Evolutionary conservation across 2,888 invertebrate genomes (phyloP), one percentile per base, ranked within the genome.

Genomic region (Nephrotoma appendiculata): DNA sequence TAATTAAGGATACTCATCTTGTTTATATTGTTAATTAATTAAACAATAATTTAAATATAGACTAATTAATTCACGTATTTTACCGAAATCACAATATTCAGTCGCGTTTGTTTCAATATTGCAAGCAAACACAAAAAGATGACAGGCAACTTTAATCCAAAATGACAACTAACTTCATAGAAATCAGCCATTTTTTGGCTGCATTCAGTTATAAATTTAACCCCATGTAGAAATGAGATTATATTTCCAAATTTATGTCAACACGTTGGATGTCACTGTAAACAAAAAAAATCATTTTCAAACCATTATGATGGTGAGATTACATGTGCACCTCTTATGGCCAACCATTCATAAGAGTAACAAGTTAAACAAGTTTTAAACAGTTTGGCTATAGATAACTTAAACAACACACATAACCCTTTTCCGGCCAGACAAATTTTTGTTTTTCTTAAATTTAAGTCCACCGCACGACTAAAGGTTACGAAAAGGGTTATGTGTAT

Each of bases 1-100:
- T 97, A 97, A 6, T 95, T 93, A 90, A 96, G 92, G 91, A 97
- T 96, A 88, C 96, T 96, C 97, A 92, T 92, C 87, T 88, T 89
- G 42, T 9, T n/a, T 84, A 84, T 71, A 31, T 71, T 71, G 7
- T 71, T 71, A 31, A 9, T 31, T 31, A 71, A 71, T 31, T 71
- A 71, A 71, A 71, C 31, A 71, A 31, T 71, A 71, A 71, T 71
- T 71, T 71, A 71, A 71, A 71, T 71, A 71, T 71, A 71, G 2
- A 31, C 19, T 71, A 71, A 71, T 15, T 15, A 15, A 31, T 71
- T 71, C 71, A 7, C 31, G 31, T 71, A 71, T 71, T 71, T 31
- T 71, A 71, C 31, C 9, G 31, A 11, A 71, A 71, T 71, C 11
- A 71, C 71, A 71, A 71, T 31, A 9, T 52, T 19, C 6, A 71